Conservation (phyloP, 2,888 invertebrate species). For the Malacosoma neustria region DNA sequence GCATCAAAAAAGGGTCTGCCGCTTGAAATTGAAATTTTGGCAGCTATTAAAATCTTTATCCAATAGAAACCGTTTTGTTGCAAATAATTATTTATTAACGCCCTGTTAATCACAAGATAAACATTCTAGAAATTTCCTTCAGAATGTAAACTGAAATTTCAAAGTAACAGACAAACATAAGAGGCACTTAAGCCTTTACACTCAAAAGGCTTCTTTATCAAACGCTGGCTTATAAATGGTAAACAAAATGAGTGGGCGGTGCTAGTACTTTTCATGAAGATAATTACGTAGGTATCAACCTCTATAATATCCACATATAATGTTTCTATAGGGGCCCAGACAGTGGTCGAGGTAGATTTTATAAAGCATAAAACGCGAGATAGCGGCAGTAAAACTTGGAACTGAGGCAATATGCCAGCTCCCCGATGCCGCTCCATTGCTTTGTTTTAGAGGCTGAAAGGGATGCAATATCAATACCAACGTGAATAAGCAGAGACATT, state of each 20-base stretch:
- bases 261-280: constrained; percentile 26
- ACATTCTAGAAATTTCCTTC: constrained; percentile 13
- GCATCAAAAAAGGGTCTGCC: background rate
- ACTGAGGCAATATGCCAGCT: constrained; percentile 62
- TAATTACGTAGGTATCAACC: constrained; percentile 40
- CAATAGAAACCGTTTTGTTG: background rate
- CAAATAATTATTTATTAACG: background rate
- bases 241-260: constrained; percentile 24
- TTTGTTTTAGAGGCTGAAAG: constrained; percentile 54
- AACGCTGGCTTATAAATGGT: too few relatives aligned
- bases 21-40: too few relatives aligned
- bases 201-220: constrained; percentile 20
- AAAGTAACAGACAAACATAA: constrained; percentile 18
- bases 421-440: constrained; percentile 45
- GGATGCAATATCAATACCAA: constrained; percentile 33
- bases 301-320: constrained; percentile 44
- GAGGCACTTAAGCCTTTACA: constrained; percentile 22
- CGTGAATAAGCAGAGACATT: constrained; percentile 2
- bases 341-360: constrained; percentile 48
- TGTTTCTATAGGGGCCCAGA: constrained; percentile 33
- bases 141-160: constrained; percentile 19
- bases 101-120: background rate
- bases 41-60: too few relatives aligned
- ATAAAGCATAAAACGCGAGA: constrained; percentile 63
- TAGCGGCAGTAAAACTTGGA: constrained; percentile 59